These are phyloP conservation scores for Craterocephalus amniculus DNA, from an alignment of 2,797 vertebrate species.

Conservation along the genomic window DNA sequence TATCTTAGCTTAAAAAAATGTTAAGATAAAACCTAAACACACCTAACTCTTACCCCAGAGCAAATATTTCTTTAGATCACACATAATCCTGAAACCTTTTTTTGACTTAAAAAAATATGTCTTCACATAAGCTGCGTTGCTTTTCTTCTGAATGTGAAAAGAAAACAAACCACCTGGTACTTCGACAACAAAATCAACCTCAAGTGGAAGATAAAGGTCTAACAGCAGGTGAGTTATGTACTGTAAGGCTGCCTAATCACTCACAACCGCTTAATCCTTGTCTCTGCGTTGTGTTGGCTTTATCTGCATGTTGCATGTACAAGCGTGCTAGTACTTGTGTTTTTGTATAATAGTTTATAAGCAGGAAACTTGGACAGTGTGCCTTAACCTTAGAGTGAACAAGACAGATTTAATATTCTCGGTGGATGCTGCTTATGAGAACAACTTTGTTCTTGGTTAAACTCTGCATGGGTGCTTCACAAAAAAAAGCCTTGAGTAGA, in stretches of 20 bases:
- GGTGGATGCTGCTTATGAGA: neutral
- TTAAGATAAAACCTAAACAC: conserved; percentile 7
- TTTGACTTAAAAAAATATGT: neutral
- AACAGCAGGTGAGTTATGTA: conserved; percentile 27
- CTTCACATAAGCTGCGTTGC: neutral
- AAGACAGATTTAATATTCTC: conserved; percentile 1
- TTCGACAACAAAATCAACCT: conserved; percentile 17
- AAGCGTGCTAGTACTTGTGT: neutral
- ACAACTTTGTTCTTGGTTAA: neutral
- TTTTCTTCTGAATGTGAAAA: conserved; percentile 30
- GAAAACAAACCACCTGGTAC: conserved; percentile 27
- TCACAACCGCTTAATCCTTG: conserved; percentile 17
- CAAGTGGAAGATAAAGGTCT: conserved; percentile 9
- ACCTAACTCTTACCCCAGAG: conserved; percentile 1
- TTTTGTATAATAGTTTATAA: neutral
- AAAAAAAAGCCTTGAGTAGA: too few species aligned
- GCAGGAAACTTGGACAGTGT: neutral
- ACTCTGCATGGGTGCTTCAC: neutral
- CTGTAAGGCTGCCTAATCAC: conserved; percentile 25
- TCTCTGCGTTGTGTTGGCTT: neutral
- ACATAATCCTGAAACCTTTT: conserved; percentile 37
- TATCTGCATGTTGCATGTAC: neutral
- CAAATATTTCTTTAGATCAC: conserved; percentile 13
- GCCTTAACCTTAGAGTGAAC: neutral
- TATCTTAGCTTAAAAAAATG: neutral